Evolutionary conservation across 1,140 invertebrate genomes (phyloP), one percentile per base, ranked within the genome.

Genomic region (Coptotermes formosanus): DNA sequence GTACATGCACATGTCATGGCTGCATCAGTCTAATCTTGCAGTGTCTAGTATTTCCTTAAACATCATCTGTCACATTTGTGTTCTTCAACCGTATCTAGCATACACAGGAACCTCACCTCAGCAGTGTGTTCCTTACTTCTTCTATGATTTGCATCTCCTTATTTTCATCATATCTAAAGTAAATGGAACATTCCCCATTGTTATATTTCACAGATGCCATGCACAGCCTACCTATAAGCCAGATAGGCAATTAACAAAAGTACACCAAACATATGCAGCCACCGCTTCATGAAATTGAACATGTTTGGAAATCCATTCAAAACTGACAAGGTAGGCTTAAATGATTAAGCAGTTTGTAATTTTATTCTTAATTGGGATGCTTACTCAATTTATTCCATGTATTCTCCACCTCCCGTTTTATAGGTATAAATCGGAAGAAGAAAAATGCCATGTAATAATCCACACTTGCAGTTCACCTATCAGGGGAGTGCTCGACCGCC

Each of bases 231-330:
- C 98, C 98, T 3, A 97, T 99, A 38, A 95, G 97, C 82, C 97
- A 99, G 91, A 99, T 99, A 98, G 98, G 98, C 88, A 99, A 99
- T 92, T 99, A 99, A 91, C 98, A 99, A 91, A 98, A 99, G 91
- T 99, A 99, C 90, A 92, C 99, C 48, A 99, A 99, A 92, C 95
- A 97, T 83, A 96, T 97, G 93, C 96, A 97, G 84, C 96, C 97
- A 59, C 97, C 97, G 75, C 91, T 99, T 52, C 92, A 98, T 81
- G 98, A 99, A 92, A 96, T 99, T 82, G 98, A 99, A 92, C 89
- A 99, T 99, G 97, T 99, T 99, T 91, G 98, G 98, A 88, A 99
- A 99, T 93, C 98, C 98, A 12, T 99, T 99, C 90, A 99, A 99
- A 92, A 98, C 99, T 89, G 97, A 98, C 89, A 98, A 98, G 90